Evolutionary conservation across 2,888 invertebrate species (phyloP).

Genomic region (Elmis aenea): DNA sequence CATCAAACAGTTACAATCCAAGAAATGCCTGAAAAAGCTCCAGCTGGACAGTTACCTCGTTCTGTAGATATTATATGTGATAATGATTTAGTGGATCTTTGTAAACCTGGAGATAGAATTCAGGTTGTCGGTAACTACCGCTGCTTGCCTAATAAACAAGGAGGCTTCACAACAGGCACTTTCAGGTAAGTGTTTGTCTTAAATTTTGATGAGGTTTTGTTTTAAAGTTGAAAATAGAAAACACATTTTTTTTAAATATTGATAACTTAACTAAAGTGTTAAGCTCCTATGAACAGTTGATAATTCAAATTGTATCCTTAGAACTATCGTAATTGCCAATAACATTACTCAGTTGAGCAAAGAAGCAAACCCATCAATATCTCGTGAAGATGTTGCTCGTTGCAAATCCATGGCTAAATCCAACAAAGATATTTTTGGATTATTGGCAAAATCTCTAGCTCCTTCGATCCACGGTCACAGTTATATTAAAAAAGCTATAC

Average conservation of each 20-base stretch:
- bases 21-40: conserved; percentile 99
- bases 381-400: conserved; percentile 79
- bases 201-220: too few relatives aligned
- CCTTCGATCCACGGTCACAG: conserved; percentile 98
- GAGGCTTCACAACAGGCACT: conserved; percentile 87
- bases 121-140: conserved; percentile 93
- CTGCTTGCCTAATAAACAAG: conserved; percentile 90
- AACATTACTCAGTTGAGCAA: conserved; percentile 87
- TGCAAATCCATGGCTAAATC: conserved; percentile 79
- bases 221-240: too few relatives aligned
- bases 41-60: conserved; percentile 93
- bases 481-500: conserved; percentile 91
- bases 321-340: conserved; percentile 90
- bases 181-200: conserved; percentile 61
- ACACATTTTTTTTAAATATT: too few relatives aligned
- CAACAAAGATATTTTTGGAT: conserved; percentile 77
- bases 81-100: conserved; percentile 90
- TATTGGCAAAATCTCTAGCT: conserved; percentile 86
- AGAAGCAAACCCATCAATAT: conserved; percentile 72
- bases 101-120: conserved; percentile 96
- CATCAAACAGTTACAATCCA: conserved; percentile 96
- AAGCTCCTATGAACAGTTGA: neutral
- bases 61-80: conserved; percentile 94
- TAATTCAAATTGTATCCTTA: conserved; percentile 42
- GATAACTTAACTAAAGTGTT: too few relatives aligned